Conservation (phyloP, 2,888 invertebrate genomes). For the Eupeodes luniger region DNA sequence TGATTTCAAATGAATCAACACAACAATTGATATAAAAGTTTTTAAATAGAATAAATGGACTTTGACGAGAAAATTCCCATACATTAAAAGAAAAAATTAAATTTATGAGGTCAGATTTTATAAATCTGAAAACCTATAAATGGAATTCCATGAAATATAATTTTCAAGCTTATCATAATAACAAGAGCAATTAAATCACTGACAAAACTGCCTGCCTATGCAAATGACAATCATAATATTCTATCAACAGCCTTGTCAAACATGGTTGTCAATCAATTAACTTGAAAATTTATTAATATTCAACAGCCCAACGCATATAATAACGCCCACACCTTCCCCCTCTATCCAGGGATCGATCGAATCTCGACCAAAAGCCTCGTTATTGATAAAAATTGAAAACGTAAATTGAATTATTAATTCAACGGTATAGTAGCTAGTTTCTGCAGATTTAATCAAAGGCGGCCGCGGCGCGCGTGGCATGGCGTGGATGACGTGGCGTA, state of each 20-base stretch:
- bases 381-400: conserved; percentile 40
- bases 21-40: no score
- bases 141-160: no score
- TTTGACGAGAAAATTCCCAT: no score
- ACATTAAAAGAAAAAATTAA: no score
- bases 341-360: no score
- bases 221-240: conserved; percentile 46
- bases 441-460: conserved; percentile 54
- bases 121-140: no score
- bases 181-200: conserved; percentile 14
- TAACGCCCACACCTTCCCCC: neutral
- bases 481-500: no score
- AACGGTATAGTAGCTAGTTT: conserved; percentile 27
- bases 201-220: conserved; percentile 11
- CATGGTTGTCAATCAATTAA: conserved; percentile 58
- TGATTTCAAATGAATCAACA: no score
- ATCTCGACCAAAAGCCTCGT: neutral
- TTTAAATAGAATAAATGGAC: no score
- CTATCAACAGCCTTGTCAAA: conserved; percentile 45
- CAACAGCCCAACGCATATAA: conserved; percentile 5
- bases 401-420: conserved; percentile 56
- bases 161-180: conserved; percentile 13
- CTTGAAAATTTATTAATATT: conserved; percentile 39
- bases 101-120: no score
- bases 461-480: neutral